Evolutionary conservation across 2,113 vertebrate genomes (phyloP), one percentile per base, ranked within the genome.

Genomic region (Tyto alba): DNA sequence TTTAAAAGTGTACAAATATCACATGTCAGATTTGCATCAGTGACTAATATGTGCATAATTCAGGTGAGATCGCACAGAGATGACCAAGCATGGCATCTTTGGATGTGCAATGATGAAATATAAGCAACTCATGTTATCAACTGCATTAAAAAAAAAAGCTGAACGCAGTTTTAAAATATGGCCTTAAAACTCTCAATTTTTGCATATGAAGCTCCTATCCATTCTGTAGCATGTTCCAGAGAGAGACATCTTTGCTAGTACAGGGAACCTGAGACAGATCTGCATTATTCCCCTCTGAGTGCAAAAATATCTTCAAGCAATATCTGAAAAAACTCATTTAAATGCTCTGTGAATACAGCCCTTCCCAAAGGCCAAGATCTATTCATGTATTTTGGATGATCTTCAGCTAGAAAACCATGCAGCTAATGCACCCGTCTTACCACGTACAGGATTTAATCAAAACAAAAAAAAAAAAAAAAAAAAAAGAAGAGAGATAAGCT

Each of bases 371-470:
- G 94, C 95, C 91, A 88, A 62, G 10, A 55, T 63, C 88, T 72
- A 66, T 64, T 95, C 95, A 96, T 97, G 96, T 95, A 97, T 97
- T 97, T 96, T 97, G 91, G 93, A 94, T 97, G 88, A 95, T 96
- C 88, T 83, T 95, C 93, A 78, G 72, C 96, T 89, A 27, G 48
- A n/a, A 53, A 74, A 74, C 67, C 10, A 32, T 71, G 86, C 74
- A 41, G 90, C 75, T 96, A 94, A 96, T 96, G 96, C 95, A 91
- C 86, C 93, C 92, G 66, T 85, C 84, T 94, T 84, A 73, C 85
- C 78, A 89, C 2, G 79, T 77, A 59, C 36, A 90, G 64, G 63
- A 83, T 7, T 93, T 81, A 76, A 85, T 81, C n/a, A 47, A 68
- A 43, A 55, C 73, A 21, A 23, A 47, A 47, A 43, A 55, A 76